Percentiles rank a stretch among this genome's conserved stretches.
Evolutionary conservation across 1,140 invertebrate species (phyloP).

Genomic region (Artemia franciscana): DNA sequence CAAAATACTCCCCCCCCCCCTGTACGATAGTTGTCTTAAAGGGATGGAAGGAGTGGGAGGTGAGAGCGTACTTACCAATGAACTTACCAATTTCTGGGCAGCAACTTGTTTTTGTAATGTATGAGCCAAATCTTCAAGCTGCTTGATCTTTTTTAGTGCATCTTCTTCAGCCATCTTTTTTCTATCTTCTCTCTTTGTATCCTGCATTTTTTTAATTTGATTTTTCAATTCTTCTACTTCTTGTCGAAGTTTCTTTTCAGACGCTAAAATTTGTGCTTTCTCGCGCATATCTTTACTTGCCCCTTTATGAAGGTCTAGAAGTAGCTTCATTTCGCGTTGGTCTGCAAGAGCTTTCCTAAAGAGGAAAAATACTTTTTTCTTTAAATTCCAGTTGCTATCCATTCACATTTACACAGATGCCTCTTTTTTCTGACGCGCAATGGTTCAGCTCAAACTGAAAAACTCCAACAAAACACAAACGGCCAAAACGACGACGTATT

Average conservation of each 20-base stretch:
- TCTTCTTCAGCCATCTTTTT: conserved; percentile 87
- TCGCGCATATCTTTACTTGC: conserved; percentile 86
- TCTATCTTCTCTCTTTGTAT: conserved; percentile 70
- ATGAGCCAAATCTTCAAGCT: conserved; percentile 59
- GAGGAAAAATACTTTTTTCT: conserved; percentile 11
- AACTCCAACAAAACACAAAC: conserved; percentile 11
- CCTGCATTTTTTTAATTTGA: conserved; percentile 60
- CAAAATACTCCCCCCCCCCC: no score
- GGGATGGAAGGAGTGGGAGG: no score
- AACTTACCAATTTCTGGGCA: conserved; percentile 45
- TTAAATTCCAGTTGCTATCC: no score
- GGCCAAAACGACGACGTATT: not conserved
- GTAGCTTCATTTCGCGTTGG: conserved; percentile 50
- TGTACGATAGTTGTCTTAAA: no score
- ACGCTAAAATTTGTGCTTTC: conserved; percentile 85
- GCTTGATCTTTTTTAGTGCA: conserved; percentile 77
- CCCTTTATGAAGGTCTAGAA: conserved; percentile 91
- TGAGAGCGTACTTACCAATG: no score
- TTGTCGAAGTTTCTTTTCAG: conserved; percentile 65
- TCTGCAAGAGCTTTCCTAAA: conserved; percentile 74
- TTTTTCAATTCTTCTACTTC: conserved; percentile 72
- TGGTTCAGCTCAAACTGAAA: not conserved
- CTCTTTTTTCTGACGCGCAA: not conserved
- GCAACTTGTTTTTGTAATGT: conserved; percentile 28
- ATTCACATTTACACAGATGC: no score